phyloP scores from a whole-genome alignment of 1,140 invertebrate genomes.

The Drosophila elegans region DNA sequence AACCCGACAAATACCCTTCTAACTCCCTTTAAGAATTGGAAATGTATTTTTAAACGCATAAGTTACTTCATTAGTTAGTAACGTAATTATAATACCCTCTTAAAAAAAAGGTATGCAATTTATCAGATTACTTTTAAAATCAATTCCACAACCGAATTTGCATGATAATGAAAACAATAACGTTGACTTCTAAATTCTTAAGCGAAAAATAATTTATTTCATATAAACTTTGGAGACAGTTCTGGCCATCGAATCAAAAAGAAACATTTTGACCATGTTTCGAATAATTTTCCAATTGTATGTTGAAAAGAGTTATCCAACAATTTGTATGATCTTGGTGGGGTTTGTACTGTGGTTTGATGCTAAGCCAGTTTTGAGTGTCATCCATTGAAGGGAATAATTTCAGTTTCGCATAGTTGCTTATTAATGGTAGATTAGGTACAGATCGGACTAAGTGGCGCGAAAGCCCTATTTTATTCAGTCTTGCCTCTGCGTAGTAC shows the following conservation, averaged over 20 bases:
- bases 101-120: no score
- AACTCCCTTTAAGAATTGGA: no score
- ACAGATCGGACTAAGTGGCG: conserved; percentile 10
- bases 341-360: conserved; percentile 67
- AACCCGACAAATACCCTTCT: no score
- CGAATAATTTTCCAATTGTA: conserved; percentile 19
- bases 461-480: conserved; percentile 39
- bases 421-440: conserved; percentile 15
- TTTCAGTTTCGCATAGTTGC: conserved; percentile 17
- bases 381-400: conserved; percentile 21
- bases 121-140: no score
- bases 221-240: conserved; percentile 53
- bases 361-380: conserved; percentile 61
- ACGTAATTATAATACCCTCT: no score
- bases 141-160: no score
- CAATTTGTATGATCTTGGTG: not conserved
- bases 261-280: conserved; percentile 46
- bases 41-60: no score
- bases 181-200: no score
- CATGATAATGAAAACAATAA: no score
- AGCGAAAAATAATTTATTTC: not conserved
- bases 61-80: no score
- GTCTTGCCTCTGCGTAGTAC: conserved; percentile 61
- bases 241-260: conserved; percentile 57
- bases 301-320: conserved; percentile 10